phyloP scores from a whole-genome alignment of 2,113 vertebrate genomes.

The Zosterops lateralis region DNA sequence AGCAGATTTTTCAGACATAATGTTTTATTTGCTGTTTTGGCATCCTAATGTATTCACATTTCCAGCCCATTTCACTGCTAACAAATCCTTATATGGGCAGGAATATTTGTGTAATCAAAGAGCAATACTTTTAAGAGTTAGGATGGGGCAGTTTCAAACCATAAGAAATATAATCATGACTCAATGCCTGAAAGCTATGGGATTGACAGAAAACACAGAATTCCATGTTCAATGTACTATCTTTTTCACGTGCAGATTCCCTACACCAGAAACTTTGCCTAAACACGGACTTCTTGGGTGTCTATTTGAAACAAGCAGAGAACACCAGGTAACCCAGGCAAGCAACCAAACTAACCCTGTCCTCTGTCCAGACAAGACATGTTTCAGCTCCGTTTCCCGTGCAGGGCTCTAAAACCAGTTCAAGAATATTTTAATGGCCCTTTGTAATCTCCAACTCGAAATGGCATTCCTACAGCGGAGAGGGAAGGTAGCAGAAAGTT shows the following conservation, averaged over 20 bases:
- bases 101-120: neutral
- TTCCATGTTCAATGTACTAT: neutral
- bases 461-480: neutral
- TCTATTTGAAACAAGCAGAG: neutral
- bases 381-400: neutral
- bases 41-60: fast-evolving
- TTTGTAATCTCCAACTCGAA: neutral
- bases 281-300: neutral
- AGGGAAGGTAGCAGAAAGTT: neutral
- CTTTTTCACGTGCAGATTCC: neutral
- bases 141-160: neutral
- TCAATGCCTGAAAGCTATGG: neutral
- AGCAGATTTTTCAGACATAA: neutral
- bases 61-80: neutral
- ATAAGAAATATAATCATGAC: neutral
- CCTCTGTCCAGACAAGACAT: neutral
- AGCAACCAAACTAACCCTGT: neutral
- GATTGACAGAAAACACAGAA: neutral
- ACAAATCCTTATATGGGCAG: neutral
- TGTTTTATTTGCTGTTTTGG: neutral
- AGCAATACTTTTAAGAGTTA: neutral
- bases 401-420: neutral
- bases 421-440: neutral
- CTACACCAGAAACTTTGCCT: neutral
- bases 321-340: neutral